Percentiles rank a stretch among this genome's conserved stretches.
phyloP scores from a whole-genome alignment of 2,797 vertebrate genomes.

The Halcyon smyrnensis region DNA sequence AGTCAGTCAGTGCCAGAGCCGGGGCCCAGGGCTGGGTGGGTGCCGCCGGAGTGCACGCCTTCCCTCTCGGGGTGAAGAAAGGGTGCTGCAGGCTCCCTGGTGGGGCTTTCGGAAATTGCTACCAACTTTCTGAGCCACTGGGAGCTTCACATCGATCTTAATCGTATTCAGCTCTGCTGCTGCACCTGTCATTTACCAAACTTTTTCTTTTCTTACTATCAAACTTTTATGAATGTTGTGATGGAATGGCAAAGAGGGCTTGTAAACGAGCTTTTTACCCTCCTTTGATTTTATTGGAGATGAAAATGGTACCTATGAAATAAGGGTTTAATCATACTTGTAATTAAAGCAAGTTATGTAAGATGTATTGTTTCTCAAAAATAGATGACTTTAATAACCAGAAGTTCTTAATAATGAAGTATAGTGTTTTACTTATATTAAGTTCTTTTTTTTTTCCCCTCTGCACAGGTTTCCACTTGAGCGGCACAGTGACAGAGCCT shows the following conservation, averaged over 20 bases:
- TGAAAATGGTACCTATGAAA: background rate
- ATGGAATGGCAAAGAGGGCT: background rate
- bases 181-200: background rate
- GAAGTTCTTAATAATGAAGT: background rate
- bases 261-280: background rate
- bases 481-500: constrained; percentile 96
- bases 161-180: background rate
- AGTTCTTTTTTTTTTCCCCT: constrained; percentile 2
- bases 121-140: background rate
- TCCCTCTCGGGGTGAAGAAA: background rate
- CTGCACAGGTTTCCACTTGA: constrained; percentile 92
- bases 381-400: background rate
- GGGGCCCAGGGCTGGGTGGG: background rate
- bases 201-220: background rate
- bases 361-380: background rate
- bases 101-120: background rate
- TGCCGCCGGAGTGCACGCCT: constrained; percentile 59
- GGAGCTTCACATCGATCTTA: background rate
- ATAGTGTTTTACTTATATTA: background rate
- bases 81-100: background rate
- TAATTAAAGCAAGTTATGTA: background rate
- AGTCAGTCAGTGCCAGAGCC: background rate
- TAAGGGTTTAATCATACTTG: background rate
- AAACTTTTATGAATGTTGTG: background rate
- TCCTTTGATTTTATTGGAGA: background rate